phyloP scores from a whole-genome alignment of 1,140 invertebrate genomes.

The Trichonephila clavata region DNA sequence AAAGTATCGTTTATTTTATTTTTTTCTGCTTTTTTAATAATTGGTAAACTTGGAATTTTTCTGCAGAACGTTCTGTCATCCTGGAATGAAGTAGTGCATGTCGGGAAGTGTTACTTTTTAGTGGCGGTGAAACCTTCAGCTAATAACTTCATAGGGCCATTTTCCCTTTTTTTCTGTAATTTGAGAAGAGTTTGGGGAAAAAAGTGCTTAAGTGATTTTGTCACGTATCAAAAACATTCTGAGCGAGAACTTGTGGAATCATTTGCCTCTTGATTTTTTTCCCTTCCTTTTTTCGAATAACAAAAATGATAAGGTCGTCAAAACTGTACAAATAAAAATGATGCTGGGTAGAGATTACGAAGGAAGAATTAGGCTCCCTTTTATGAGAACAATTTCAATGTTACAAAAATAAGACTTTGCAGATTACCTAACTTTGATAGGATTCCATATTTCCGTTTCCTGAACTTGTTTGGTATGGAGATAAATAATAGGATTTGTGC shows the following conservation, averaged over 20 bases:
- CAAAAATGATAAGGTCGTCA: neutral
- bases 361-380: neutral
- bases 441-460: conserved; percentile 13
- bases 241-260: neutral
- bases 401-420: neutral
- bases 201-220: neutral
- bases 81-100: conserved; percentile 34
- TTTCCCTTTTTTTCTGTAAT: neutral
- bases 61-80: neutral
- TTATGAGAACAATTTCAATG: neutral
- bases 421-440: neutral
- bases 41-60: neutral
- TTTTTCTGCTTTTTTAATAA: neutral
- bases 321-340: neutral
- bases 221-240: neutral
- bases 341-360: neutral
- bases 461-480: neutral
- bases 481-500: neutral
- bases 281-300: neutral
- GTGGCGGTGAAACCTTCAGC: neutral
- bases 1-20: neutral
- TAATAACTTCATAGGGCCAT: neutral
- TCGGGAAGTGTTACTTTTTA: conserved; percentile 20
- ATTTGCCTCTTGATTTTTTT: neutral
- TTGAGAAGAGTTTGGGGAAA: neutral